Conservation (phyloP, 1,140 invertebrate species). For the Euglossa dilemma region DNA sequence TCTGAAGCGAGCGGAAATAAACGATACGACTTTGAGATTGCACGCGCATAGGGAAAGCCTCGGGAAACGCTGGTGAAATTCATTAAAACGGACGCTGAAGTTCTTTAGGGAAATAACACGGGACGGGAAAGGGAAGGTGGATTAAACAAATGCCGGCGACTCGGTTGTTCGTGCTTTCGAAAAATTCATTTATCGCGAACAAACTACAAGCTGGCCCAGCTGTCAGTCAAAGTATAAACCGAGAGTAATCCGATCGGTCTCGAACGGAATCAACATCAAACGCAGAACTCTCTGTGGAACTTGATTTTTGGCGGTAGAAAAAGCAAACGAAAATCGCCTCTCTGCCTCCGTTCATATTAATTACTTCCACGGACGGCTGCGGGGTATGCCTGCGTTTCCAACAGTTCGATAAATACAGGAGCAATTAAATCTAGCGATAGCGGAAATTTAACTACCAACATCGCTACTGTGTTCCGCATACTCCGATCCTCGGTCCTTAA, state of each 20-base stretch:
- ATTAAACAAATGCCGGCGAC: slow-evolving; percentile 9
- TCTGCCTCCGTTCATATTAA: slow-evolving; percentile 30
- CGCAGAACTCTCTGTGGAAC: not conserved
- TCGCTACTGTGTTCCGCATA: not conserved
- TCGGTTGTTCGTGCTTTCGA: not conserved
- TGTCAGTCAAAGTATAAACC: slow-evolving; percentile 35
- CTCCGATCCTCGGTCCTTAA: too few species aligned
- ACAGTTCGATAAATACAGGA: not conserved
- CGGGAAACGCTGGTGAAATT: not conserved
- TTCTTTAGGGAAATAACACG: not conserved
- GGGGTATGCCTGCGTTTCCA: not conserved
- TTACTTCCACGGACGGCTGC: slow-evolving; percentile 7
- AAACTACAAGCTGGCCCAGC: slow-evolving; percentile 13
- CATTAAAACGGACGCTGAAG: not conserved
- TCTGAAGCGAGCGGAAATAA: not conserved
- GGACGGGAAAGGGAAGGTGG: not conserved
- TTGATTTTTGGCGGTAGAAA: slow-evolving; percentile 9
- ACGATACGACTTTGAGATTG: not conserved
- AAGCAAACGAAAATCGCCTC: slow-evolving; percentile 19
- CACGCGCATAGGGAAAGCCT: not conserved
- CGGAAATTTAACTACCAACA: not conserved
- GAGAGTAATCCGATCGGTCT: slow-evolving; percentile 32
- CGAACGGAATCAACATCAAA: slow-evolving; percentile 33
- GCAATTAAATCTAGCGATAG: not conserved
- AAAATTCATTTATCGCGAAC: slow-evolving; percentile 24